phyloP scores from a whole-genome alignment of 1,140 invertebrate genomes.

The Reticulitermes speratus region DNA sequence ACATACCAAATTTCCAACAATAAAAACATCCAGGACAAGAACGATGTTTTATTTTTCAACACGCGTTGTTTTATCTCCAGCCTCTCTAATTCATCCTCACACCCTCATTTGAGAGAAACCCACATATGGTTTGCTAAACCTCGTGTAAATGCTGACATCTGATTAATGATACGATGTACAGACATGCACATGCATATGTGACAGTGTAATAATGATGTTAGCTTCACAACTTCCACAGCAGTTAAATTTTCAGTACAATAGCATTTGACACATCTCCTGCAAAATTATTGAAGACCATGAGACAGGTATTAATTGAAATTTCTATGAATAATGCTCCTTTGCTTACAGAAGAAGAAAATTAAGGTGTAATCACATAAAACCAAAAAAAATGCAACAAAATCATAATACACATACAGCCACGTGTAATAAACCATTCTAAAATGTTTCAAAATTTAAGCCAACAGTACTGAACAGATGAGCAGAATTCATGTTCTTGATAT shows the following conservation, averaged over 20 bases:
- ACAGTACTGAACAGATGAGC: no score
- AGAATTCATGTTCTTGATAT: no score
- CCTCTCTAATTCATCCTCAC: not conserved
- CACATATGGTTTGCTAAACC: not conserved
- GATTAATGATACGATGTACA: not conserved
- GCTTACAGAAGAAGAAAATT: not conserved
- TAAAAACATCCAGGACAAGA: not conserved
- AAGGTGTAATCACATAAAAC: not conserved
- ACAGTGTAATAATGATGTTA: not conserved
- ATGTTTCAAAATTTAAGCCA: no score
- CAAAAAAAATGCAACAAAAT: no score
- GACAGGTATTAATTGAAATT: not conserved
- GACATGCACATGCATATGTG: not conserved
- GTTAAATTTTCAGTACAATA: not conserved
- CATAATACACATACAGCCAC: no score
- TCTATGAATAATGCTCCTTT: not conserved
- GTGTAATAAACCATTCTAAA: no score
- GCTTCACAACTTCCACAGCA: not conserved
- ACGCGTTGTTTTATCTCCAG: not conserved
- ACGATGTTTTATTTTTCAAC: not conserved
- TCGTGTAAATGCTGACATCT: not conserved
- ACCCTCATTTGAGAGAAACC: not conserved
- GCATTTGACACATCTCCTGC: not conserved
- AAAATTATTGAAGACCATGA: not conserved
- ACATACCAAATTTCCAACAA: conserved; percentile 17